These are phyloP conservation scores for Archaeoteleia sp. DNA, from an alignment of 2,888 invertebrate species.

Conservation along the genomic window DNA sequence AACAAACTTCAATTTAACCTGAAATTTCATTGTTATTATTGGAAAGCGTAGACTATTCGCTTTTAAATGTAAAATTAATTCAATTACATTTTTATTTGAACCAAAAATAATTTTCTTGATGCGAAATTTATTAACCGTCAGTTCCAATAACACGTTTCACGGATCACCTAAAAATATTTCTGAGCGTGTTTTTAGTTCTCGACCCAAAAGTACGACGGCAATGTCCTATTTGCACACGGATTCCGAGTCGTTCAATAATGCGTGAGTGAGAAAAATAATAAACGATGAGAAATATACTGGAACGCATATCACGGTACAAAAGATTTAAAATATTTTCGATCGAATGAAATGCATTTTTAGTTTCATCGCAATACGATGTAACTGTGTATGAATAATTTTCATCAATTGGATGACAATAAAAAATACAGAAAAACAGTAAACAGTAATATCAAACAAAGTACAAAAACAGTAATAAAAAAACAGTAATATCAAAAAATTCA, in stretches of 20 bases:
- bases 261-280: slow-evolving; percentile 43
- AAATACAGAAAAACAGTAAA: too few species aligned
- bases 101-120: not conserved
- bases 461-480: too few species aligned
- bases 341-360: slow-evolving; percentile 25
- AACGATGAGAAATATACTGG: slow-evolving; percentile 40
- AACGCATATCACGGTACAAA: slow-evolving; percentile 32
- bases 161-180: slow-evolving; percentile 40
- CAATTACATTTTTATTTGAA: too few species aligned
- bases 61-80: too few species aligned
- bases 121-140: not conserved
- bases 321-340: slow-evolving; percentile 41
- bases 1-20: too few species aligned
- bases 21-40: too few species aligned
- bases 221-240: slow-evolving; percentile 37
- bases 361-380: slow-evolving; percentile 19
- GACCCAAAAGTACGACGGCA: slow-evolving; percentile 25
- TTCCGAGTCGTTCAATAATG: slow-evolving; percentile 45
- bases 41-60: too few species aligned
- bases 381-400: too few species aligned
- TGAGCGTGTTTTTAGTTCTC: slow-evolving; percentile 17
- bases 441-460: too few species aligned
- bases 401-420: too few species aligned
- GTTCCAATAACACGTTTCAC: slow-evolving; percentile 22
- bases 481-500: too few species aligned